These are phyloP conservation scores for Microcebus ravelobensis DNA, from an alignment of 2,113 vertebrate species.

Conservation along the genomic window DNA sequence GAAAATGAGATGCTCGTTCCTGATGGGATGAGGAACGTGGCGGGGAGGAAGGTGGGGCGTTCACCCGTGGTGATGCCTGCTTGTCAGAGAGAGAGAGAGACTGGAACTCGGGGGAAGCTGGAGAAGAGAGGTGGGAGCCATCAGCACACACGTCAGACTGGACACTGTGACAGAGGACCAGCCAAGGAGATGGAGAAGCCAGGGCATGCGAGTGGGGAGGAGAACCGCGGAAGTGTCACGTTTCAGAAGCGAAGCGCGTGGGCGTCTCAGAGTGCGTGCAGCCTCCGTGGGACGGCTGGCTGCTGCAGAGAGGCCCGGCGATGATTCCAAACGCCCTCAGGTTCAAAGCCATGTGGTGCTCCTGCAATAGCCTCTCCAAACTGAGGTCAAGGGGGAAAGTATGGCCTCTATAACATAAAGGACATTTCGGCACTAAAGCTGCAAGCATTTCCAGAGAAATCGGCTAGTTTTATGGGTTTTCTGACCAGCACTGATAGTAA, in stretches of 20 bases:
- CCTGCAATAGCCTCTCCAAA: neutral
- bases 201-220: neutral
- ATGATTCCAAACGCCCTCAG: neutral
- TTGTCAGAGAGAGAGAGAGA: neutral
- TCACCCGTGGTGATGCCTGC: neutral
- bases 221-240: neutral
- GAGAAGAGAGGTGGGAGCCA: neutral
- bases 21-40: neutral
- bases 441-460: neutral
- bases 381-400: neutral
- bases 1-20: neutral
- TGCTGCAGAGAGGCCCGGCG: neutral
- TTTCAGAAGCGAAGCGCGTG: neutral
- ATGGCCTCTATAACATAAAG: neutral
- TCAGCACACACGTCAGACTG: neutral
- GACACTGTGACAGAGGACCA: neutral
- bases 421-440: neutral
- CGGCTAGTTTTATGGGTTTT: neutral
- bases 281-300: fast-evolving
- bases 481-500: neutral
- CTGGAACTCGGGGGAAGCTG: neutral
- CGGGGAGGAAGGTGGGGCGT: neutral
- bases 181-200: too few relatives aligned
- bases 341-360: neutral
- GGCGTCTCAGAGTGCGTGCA: neutral